Evolutionary conservation across 2,113 vertebrate species (phyloP), one percentile per base, ranked within the genome.

Genomic region (Cryptoleucopteryx plumbea): DNA sequence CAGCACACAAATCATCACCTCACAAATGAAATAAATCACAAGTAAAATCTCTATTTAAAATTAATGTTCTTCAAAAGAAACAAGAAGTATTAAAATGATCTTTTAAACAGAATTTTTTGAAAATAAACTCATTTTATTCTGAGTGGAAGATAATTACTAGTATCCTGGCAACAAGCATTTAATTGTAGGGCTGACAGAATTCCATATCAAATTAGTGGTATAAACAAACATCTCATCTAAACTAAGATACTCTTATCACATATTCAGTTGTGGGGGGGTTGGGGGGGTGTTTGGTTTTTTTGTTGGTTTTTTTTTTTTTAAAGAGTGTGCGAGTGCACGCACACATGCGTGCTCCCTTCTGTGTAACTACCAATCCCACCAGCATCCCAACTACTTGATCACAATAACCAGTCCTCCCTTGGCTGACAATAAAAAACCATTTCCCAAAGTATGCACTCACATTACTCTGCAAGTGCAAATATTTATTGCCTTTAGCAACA

Each of bases 261-360:
- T 32, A 61, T 13, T 61, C 67, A 56, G 3, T 18, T 53, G 16
- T 17, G 52, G 31, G 26, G 26, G 16, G 27, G 11, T 17, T 52
- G 26, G 26, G 21, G 47, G 22, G 45, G 10, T 29, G 9, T 5
- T 50, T 26, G 27, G 9, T 11, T 42, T 42, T 31, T 11, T 0
- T 36, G 36, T 36, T 36, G 36, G 36, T 42, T 42, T 19, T 19
- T 10, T 45, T 5, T 34, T 19, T 55, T 32, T 42, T 36, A 43
- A 38, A 20, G 23, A 29, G 3, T 4, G 1, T 9, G 3, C 6
- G 7, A 36, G 34, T 59, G 4, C 5, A n/a, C 13, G 8, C 9
- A 47, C 3, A 13, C 2, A 27, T 16, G 13, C 2, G 9, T 22
- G 6, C 2, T 81, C 7, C 42, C 11, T 56, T 71, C 42, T 72